phyloP scores from a whole-genome alignment of 2,797 vertebrate genomes.

The Choloepus didactylus region DNA sequence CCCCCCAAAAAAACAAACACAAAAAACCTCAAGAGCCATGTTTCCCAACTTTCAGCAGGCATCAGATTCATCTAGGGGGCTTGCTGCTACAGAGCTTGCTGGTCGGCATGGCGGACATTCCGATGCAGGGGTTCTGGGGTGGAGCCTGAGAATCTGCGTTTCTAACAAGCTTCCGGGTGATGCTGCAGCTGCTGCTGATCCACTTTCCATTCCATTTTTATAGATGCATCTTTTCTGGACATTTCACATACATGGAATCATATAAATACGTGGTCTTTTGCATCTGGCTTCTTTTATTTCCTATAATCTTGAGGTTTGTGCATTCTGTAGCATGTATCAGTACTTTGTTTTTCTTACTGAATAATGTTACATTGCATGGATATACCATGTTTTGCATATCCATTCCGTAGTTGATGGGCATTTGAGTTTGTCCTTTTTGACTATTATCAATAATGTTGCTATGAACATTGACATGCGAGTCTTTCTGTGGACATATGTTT shows the following conservation, averaged over 20 bases:
- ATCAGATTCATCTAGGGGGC: too few species aligned
- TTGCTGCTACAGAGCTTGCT: neutral
- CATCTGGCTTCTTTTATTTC: neutral
- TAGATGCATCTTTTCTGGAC: neutral
- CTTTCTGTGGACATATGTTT: neutral
- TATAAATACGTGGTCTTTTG: neutral
- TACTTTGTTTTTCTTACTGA: neutral
- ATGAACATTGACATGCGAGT: neutral
- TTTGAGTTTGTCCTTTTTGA: neutral
- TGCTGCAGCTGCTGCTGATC: neutral
- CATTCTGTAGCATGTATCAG: fast-evolving
- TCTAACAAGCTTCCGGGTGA: neutral
- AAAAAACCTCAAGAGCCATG: neutral
- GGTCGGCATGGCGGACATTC: too few species aligned
- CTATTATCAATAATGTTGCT: neutral
- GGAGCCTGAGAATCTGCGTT: neutral
- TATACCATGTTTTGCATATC: neutral
- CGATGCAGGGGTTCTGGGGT: neutral
- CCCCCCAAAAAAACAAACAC: neutral
- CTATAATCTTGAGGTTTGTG: neutral
- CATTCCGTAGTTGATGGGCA: neutral
- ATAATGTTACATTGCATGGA: neutral
- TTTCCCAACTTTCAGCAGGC: neutral
- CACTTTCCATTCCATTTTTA: neutral
- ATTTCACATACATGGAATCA: neutral